phyloP scores from a whole-genome alignment of 2,888 invertebrate species.

The Cephus runcator region DNA sequence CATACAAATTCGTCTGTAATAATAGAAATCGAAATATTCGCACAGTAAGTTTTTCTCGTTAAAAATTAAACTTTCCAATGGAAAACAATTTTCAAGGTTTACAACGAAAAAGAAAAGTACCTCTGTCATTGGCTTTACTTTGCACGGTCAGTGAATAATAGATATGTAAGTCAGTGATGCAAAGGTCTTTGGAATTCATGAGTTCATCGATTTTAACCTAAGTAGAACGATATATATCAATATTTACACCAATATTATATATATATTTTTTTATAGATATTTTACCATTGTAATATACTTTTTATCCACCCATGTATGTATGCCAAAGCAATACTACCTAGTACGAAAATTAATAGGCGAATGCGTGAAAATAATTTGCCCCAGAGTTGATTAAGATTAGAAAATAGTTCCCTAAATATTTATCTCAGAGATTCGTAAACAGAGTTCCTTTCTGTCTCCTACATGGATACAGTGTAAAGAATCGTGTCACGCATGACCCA shows the following conservation, averaged over 20 bases:
- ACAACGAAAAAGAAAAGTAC: background rate
- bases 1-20: background rate
- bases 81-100: background rate
- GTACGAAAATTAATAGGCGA: background rate
- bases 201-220: background rate
- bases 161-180: background rate
- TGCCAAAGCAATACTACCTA: background rate
- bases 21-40: background rate
- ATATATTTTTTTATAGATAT: too few species aligned
- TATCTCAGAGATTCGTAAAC: background rate
- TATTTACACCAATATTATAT: background rate
- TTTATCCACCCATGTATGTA: too few species aligned
- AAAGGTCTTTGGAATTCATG: background rate
- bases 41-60: background rate
- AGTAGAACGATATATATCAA: background rate
- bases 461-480: background rate
- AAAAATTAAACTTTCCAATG: background rate
- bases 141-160: background rate
- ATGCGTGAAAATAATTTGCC: background rate
- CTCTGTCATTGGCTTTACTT: background rate
- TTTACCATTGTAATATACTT: too few species aligned
- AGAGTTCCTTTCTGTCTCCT: background rate
- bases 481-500: background rate
- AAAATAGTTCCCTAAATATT: background rate
- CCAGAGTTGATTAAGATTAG: background rate